Conservation (phyloP, 2,113 vertebrate species). For the Pyxicephalus adspersus region DNA sequence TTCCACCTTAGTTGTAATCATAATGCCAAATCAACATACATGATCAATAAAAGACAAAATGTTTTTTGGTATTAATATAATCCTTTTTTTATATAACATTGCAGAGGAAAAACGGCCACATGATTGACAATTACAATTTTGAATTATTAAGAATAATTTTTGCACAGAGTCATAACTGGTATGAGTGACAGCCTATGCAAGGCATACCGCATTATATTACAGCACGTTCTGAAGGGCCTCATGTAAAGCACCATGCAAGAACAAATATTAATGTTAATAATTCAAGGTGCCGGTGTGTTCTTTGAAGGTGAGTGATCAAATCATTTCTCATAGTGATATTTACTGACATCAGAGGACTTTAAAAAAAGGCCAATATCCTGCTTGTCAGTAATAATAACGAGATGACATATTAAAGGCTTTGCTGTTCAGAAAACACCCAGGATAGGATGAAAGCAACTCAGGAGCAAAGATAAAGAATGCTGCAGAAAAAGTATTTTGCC, state of each 20-base stretch:
- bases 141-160: neutral
- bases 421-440: slow-evolving; percentile 22
- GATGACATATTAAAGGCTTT: slow-evolving; percentile 44
- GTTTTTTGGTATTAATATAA: neutral
- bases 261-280: slow-evolving; percentile 48
- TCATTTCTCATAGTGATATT: slow-evolving; percentile 51
- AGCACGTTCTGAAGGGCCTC: neutral
- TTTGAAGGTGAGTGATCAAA: slow-evolving; percentile 52
- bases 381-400: slow-evolving; percentile 53
- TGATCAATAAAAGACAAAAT: neutral
- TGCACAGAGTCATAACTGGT: neutral
- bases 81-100: neutral
- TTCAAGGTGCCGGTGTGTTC: slow-evolving; percentile 38
- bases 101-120: neutral
- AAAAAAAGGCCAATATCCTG: slow-evolving; percentile 47
- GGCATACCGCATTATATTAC: neutral
- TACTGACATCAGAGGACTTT: slow-evolving; percentile 44
- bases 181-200: slow-evolving; percentile 18
- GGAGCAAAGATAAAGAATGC: slow-evolving; percentile 9
- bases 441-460: slow-evolving; percentile 34
- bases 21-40: neutral
- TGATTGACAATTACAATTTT: neutral
- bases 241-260: neutral
- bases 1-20: neutral
- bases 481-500: slow-evolving; percentile 16